These are phyloP conservation scores for Platanista minor DNA, from an alignment of 2,113 vertebrate genomes.

Conservation along the genomic window DNA sequence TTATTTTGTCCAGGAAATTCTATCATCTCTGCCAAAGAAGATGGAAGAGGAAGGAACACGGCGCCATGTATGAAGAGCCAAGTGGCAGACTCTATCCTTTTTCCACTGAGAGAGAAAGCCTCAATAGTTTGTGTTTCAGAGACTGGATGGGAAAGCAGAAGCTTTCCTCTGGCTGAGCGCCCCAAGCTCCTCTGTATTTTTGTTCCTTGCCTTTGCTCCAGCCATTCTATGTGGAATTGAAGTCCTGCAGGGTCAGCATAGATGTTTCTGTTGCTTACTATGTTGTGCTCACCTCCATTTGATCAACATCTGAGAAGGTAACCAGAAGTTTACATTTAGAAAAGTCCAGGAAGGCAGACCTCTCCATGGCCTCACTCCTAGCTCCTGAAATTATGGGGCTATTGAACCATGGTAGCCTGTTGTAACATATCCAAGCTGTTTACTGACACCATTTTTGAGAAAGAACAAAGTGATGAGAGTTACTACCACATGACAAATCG, in stretches of 20 bases:
- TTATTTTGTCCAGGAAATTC: constrained; percentile 63
- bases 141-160: accelerated
- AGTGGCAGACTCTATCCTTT: neutral
- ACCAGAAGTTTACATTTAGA: neutral
- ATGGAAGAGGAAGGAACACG: neutral
- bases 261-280: neutral
- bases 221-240: neutral
- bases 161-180: accelerated
- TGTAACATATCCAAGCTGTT: neutral
- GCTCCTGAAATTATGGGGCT: neutral
- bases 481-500: neutral
- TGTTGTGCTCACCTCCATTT: neutral
- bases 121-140: neutral
- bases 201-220: neutral
- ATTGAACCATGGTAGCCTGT: neutral
- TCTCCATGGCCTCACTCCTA: neutral
- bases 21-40: neutral
- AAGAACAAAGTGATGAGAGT: neutral
- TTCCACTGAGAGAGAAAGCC: neutral
- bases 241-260: neutral
- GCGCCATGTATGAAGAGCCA: neutral
- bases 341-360: neutral
- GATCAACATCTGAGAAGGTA: neutral
- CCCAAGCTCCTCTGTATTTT: neutral
- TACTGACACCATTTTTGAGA: neutral